A percentile compares a stretch with the other conserved stretches of the same genome.
phyloP scores from a whole-genome alignment of 1,140 invertebrate species.

The Platorchestia sp. region DNA sequence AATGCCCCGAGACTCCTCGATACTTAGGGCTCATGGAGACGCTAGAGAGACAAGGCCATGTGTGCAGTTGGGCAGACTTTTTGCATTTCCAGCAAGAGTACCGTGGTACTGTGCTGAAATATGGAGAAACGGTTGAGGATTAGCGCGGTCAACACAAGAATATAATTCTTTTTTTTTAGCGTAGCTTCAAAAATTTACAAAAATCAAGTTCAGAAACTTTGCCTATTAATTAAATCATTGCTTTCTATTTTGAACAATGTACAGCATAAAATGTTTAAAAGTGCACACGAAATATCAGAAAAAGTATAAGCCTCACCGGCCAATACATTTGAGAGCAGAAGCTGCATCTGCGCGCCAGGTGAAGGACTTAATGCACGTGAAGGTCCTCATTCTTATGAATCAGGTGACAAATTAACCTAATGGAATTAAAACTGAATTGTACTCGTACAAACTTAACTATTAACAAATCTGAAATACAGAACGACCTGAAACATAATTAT shows the following conservation, averaged over 20 bases:
- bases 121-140: background rate
- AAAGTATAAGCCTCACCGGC: background rate
- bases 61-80: background rate
- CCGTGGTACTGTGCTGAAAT: background rate
- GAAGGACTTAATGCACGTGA: background rate
- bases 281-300: background rate
- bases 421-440: background rate
- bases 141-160: background rate
- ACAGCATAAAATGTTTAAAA: background rate
- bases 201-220: background rate
- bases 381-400: background rate
- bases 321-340: background rate
- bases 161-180: background rate
- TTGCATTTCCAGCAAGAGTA: background rate
- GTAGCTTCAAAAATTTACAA: background rate
- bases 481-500: background rate
- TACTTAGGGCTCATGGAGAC: background rate
- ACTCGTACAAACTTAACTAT: background rate
- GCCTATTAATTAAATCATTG: background rate
- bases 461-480: background rate
- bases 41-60: background rate
- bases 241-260: background rate
- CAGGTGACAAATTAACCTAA: background rate
- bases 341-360: background rate
- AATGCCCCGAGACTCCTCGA: background rate